Base-by-base conservation (phyloP, 2,113 vertebrate species). In the Brachyistius frenatus region DNA sequence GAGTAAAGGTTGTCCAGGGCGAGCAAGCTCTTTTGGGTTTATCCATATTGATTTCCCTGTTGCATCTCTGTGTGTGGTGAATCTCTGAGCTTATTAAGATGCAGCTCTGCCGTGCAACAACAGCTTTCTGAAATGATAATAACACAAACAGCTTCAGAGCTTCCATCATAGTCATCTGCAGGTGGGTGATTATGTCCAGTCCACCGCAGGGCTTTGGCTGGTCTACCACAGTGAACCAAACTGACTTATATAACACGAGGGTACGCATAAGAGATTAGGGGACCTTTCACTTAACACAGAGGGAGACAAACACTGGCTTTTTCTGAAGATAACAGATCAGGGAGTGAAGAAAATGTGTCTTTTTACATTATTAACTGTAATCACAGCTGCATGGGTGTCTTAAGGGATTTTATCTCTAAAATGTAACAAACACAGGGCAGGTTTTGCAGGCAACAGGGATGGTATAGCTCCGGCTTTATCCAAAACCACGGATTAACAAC, bases 31-130 rank as follows among this genome's bases (percentile, higher is more conserved):
- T 88, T 87, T 68, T 73, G 55, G 64, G 60, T 82, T 66, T 88
- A 84, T 87, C 91, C 66, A 78, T 57, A 74, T 90, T 89, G 75
- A 87, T 86, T 89, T 90, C 77, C 76, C 82, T 39, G 9, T 84
- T 86, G 84, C 32, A 14, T 78, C 76, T 81, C 61, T 83, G 71
- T 73, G 70, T 86, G 79, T 30, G 80, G 62, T 37, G 64, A 68
- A 65, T 72, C 82, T 87, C 83, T 54, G 57, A 86, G 87, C 88
- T 88, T 77, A 84, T 86, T 88, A 87, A 82, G 71, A 88, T 87
- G 64, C 80, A 78, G 66, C 78, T 89, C 75, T 2, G 49, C 60
- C 55, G 46, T 50, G 58, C 86, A 86, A 74, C 69, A 80, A 39
- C 78, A 71, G 86, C 54, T 85, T 84, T 74, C 80, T 65, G 75